Base-by-base conservation (phyloP, 2,113 vertebrate genomes). In the Heliornis fulica region DNA sequence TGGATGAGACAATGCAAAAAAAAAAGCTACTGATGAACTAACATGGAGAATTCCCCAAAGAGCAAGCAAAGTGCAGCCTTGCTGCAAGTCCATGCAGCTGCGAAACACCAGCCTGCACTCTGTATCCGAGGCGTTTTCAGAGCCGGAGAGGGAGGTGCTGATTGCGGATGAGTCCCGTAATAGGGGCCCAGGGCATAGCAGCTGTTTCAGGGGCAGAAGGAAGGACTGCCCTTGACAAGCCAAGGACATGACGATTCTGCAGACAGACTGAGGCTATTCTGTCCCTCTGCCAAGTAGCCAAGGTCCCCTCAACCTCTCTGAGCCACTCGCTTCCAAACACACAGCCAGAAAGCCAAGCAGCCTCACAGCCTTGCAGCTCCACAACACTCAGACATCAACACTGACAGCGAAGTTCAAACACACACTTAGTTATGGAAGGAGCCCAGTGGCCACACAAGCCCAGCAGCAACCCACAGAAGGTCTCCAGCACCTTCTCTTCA, bases 151-250 rank as follows among this genome's bases (percentile, higher is more conserved):
- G 59, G 72, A 87, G 51, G 38, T 2, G 0, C 41, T 77, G 90
- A 69, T 54, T 94, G 94, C 13, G 0, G 77, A 90, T 95, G 94
- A 88, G 68, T 88, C 96, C 88, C 4, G 0, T 69, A 91, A 94
- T 38, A 85, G 75, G 45, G 77, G 91, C 96, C 90, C 72, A 87
- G 68, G 90, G 94, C 93, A 11, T 59, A 79, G 92, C 96, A 97
- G 96, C 94, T 97, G 97, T 97, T 97, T 50, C 96, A 96, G 91
- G 80, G 94, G 96, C 76, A 93, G 89, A 86, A 89, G 68, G 76
- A 95, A 90, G 43, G 40, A 78, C 70, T 97, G 97, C 46, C 96
- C 94, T 97, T 97, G 94, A 97, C 59, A 71, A 94, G 54, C 77
- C 90, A 97, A 97, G 93, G 96, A 93, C 96, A 25, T 45, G 16